phyloP scores from a whole-genome alignment of 1,140 invertebrate genomes.

The Bradynema listronoti region DNA sequence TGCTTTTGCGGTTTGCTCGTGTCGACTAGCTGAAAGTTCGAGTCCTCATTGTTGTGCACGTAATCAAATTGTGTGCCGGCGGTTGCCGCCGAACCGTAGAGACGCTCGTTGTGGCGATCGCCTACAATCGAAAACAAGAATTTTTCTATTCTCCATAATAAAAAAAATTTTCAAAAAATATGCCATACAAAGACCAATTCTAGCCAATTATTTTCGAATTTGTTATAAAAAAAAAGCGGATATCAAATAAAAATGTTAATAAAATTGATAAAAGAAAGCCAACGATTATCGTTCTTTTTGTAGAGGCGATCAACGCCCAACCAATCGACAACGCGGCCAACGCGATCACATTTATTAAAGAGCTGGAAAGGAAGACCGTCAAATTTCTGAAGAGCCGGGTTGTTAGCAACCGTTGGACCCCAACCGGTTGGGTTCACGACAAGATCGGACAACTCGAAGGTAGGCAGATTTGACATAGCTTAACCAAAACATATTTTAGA shows the following conservation, averaged over 20 bases:
- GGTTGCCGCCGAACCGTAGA: conserved; percentile 55
- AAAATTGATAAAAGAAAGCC: conserved; percentile 9
- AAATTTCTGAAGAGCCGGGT: conserved; percentile 25
- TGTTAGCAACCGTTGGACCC: conserved; percentile 29
- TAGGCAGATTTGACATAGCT: not conserved
- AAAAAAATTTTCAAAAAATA: too few relatives aligned
- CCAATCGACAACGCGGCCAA: conserved; percentile 57
- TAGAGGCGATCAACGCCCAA: conserved; percentile 55
- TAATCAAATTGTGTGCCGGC: conserved; percentile 56
- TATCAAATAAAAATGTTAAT: conserved; percentile 5
- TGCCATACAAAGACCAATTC: too few relatives aligned
- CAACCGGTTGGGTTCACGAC: conserved; percentile 35
- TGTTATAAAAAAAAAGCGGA: not conserved
- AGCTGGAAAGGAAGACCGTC: conserved; percentile 46
- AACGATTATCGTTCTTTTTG: conserved; percentile 44
- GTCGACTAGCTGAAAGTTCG: conserved; percentile 56
- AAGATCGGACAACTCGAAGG: not conserved
- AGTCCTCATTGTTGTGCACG: conserved; percentile 54
- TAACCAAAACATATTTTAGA: too few relatives aligned
- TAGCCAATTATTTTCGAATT: too few relatives aligned
- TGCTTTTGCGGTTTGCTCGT: conserved; percentile 36
- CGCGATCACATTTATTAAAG: conserved; percentile 53
- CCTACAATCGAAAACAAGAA: conserved; percentile 16
- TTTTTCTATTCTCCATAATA: not conserved
- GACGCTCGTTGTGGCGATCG: conserved; percentile 56